Evolutionary conservation across 2,113 vertebrate species (phyloP), one percentile per base, ranked within the genome.

Genomic region (Syrmaticus mikado): DNA sequence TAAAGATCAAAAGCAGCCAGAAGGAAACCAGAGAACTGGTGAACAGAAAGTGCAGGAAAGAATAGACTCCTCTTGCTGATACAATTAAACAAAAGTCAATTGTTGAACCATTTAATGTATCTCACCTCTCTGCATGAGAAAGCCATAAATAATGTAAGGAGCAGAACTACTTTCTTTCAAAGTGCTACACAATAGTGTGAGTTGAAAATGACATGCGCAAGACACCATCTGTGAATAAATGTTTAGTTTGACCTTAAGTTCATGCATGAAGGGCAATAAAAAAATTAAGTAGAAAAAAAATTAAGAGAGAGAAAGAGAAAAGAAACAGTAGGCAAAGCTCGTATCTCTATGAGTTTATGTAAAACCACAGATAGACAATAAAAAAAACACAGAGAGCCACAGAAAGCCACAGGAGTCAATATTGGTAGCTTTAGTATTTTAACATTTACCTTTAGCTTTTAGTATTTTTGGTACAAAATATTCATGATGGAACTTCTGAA

Each of bases 111-210:
- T 91, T 93, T 90, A 89, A 92, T 90, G 91, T 82, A 72, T 85
- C 68, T 96, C 85, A 95, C 89, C 72, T 90, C 79, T 89, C 65
- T 83, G 79, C 72, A 91, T n/a, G 72, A 91, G 67, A 90, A 93
- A 91, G 18, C 4, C 76, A 95, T 97, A 94, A 94, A 97, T 95
- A 92, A 94, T 95, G 82, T 80, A 95, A 91, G 79, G 32, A 83
- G 17, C 41, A 77, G 24, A 72, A 77, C 85, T 81, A 52, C 52
- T 85, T 82, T 83, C 60, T 64, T 52, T 85, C 75, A 85, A 68
- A 92, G 85, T 8, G 10, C 46, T 95, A 94, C 75, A 91, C 75
- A 94, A 74, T 48, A 4, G 6, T 67, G 46, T 81, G n/a, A 81
- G 89, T 74, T 91, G 65, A 93, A 92, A 91, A 85, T 75, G 57